Evolutionary conservation across 2,888 invertebrate genomes (phyloP), one percentile per base, ranked within the genome.

Genomic region (Hyposoter dolosus): DNA sequence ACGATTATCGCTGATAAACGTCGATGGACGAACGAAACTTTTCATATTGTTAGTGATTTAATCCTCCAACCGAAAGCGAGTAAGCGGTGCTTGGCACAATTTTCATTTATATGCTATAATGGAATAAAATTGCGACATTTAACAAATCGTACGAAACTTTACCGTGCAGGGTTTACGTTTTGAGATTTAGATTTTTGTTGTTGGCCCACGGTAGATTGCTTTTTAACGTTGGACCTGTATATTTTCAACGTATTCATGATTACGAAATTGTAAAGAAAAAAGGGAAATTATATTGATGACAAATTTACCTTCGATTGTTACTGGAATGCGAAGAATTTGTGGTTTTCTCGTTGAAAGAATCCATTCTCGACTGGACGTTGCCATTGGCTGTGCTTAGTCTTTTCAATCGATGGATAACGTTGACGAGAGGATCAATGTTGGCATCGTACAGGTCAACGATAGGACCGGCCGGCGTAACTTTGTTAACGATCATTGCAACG

Each of bases 401-500:
- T 50, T 78, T 83, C 81, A 83, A 78, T 65, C 63, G 77, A 3
- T 81, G 68, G 2, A 86, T 78, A 15, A 88, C 69, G 68, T 81
- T 85, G 9, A 83, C 83, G 76, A 87, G 79, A n/a, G 87, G 88
- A 19, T 75, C 75, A 19, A 12, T 66, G 0, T 56, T 72, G 43
- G 94, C 94, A 89, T 97, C 96, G 69, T 95, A 95, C 35, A 97
- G 93, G 63, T 96, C 95, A 0, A 97, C 96, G 28, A 97, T 91
- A 90, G 95, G 95, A 76, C 95, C 95, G 71, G 94, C 94, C 0
- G 95, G 94, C 75, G 95, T 91, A 32, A 95, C 94, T 74, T 96
- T 96, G 0, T 95, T 94, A 17, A 97, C 95, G 85, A 95, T 94
- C 91, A 96, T 95, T 78, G 94, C 95, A 53, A 96, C 94, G 5